phyloP scores from a whole-genome alignment of 2,797 vertebrate genomes.

The Holocentrus rufus region DNA sequence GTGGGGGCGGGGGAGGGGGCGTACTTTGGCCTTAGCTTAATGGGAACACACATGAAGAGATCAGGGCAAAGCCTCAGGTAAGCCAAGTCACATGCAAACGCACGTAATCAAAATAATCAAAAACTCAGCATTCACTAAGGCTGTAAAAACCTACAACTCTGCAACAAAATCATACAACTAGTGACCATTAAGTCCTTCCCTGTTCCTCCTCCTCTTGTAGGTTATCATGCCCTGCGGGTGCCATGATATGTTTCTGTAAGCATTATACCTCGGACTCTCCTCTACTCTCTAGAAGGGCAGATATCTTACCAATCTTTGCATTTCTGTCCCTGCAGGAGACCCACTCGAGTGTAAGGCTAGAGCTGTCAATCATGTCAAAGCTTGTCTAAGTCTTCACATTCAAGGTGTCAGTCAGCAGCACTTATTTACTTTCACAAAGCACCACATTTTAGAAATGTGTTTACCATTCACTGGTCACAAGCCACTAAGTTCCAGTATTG shows the following conservation, averaged over 20 bases:
- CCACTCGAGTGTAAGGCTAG: not conserved
- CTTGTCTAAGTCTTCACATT: too few species aligned
- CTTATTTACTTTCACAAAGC: not conserved
- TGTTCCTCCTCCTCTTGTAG: not conserved
- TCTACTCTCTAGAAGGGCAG: not conserved
- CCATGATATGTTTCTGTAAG: not conserved
- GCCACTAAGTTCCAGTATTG: not conserved
- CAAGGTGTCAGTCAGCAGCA: too few species aligned
- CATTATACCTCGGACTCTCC: not conserved
- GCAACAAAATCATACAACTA: not conserved
- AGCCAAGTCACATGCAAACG: slow-evolving; percentile 33
- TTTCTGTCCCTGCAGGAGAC: not conserved
- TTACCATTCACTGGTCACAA: not conserved
- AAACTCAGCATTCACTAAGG: not conserved
- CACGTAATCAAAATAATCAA: not conserved
- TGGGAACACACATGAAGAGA: slow-evolving; percentile 51
- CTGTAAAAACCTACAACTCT: not conserved
- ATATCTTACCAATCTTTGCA: not conserved
- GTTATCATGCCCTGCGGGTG: not conserved
- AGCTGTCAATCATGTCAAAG: not conserved
- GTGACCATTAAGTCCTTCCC: not conserved
- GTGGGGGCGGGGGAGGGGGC: not conserved
- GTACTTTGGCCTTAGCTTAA: slow-evolving; percentile 45
- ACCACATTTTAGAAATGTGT: not conserved
- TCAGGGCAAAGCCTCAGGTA: slow-evolving; percentile 54